phyloP scores from a whole-genome alignment of 2,888 invertebrate species.

The Oeneis ivallda region DNA sequence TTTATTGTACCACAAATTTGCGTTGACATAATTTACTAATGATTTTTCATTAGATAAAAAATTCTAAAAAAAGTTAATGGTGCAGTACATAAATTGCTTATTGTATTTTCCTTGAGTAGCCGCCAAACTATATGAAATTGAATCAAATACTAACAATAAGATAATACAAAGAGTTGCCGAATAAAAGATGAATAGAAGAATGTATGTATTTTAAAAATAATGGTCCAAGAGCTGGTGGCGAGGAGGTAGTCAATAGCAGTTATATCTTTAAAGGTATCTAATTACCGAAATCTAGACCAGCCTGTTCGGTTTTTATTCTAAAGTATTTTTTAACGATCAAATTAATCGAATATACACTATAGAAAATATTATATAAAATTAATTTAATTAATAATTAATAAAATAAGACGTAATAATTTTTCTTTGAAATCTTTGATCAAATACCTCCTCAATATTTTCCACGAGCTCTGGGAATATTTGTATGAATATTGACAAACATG shows the following conservation, averaged over 20 bases:
- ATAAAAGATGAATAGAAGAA: background rate
- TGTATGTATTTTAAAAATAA: conserved; percentile 7
- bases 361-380: no score
- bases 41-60: conserved; percentile 19
- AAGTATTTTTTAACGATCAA: background rate
- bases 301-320: background rate
- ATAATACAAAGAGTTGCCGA: background rate
- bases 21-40: conserved; percentile 7
- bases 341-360: background rate
- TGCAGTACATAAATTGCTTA: conserved; percentile 5
- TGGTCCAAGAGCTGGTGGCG: background rate
- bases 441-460: background rate
- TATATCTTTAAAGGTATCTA: no score
- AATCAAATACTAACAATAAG: background rate
- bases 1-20: conserved; percentile 25
- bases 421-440: background rate
- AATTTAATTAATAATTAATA: no score
- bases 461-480: background rate
- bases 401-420: no score
- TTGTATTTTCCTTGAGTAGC: background rate
- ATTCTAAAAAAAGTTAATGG: conserved; percentile 21
- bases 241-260: background rate
- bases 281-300: background rate
- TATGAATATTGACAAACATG: background rate
- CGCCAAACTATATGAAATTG: background rate